A percentile compares a stretch with the other conserved stretches of the same genome.
These are phyloP conservation scores for Vicugna pacos DNA, from an alignment of 2,113 vertebrate genomes.

Conservation along the genomic window DNA sequence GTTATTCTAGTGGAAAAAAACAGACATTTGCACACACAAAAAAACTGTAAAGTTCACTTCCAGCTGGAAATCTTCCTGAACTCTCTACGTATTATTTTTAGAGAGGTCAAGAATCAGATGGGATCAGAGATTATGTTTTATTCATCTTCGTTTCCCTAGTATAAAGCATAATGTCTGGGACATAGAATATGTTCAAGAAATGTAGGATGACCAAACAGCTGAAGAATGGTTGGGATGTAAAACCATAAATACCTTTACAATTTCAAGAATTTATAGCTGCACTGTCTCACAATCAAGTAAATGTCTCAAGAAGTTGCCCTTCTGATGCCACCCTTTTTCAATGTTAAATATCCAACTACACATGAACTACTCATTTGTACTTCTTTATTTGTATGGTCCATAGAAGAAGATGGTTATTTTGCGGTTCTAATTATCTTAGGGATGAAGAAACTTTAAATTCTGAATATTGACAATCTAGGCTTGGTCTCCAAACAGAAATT, in stretches of 20 bases:
- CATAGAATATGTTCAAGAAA: background rate
- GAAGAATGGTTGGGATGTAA: background rate
- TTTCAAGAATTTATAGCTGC: background rate
- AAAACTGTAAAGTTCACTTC: background rate
- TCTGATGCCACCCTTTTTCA: background rate
- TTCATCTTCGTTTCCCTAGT: background rate
- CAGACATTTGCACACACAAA: background rate
- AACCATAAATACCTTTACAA: background rate
- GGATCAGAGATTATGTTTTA: background rate
- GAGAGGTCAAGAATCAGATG: background rate
- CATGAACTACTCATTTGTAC: background rate
- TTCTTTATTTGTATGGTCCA: background rate
- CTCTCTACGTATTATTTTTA: background rate
- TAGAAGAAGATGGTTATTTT: background rate
- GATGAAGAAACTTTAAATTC: background rate
- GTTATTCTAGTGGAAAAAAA: background rate
- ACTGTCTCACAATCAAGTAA: background rate
- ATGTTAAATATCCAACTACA: background rate
- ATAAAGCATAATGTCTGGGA: background rate
- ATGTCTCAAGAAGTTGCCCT: background rate
- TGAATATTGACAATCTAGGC: background rate
- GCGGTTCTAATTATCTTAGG: background rate
- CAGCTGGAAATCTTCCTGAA: background rate
- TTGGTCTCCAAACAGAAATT: background rate
- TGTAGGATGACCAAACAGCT: background rate